Conservation (phyloP, 2,113 vertebrate species). For the Myanophis thanlyinensis region DNA sequence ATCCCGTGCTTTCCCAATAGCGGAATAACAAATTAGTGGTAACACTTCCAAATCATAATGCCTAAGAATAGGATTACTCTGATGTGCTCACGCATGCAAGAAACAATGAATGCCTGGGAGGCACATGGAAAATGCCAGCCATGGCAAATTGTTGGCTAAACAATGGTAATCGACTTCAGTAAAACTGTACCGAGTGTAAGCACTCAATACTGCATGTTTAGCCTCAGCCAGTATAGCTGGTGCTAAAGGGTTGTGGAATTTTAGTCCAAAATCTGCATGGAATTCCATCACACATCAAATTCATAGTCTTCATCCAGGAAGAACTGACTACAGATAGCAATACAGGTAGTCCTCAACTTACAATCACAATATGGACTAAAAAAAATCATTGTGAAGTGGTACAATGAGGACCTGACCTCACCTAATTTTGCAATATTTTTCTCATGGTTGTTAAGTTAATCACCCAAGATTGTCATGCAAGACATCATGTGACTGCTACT, state of each 20-base stretch:
- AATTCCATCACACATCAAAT: not conserved
- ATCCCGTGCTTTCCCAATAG: not conserved
- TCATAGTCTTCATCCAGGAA: not conserved
- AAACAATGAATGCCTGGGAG: not conserved
- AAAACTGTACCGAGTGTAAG: not conserved
- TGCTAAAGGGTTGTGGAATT: not conserved
- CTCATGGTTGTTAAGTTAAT: not conserved
- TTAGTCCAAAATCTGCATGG: not conserved
- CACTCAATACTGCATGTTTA: not conserved
- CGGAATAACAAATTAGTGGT: not conserved
- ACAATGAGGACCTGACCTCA: not conserved
- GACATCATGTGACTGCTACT: not conserved
- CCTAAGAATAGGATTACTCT: not conserved
- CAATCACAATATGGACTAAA: not conserved
- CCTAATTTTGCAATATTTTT: not conserved
- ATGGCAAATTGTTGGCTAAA: not conserved
- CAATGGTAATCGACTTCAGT: not conserved
- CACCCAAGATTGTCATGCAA: not conserved
- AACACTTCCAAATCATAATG: not conserved
- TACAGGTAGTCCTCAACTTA: not conserved
- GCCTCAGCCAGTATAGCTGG: not conserved
- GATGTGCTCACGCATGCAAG: not conserved
- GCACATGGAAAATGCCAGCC: not conserved
- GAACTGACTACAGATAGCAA: not conserved
- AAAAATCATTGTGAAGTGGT: not conserved